Conservation (phyloP, 1,140 invertebrate species). For the Capitella teleta region DNA sequence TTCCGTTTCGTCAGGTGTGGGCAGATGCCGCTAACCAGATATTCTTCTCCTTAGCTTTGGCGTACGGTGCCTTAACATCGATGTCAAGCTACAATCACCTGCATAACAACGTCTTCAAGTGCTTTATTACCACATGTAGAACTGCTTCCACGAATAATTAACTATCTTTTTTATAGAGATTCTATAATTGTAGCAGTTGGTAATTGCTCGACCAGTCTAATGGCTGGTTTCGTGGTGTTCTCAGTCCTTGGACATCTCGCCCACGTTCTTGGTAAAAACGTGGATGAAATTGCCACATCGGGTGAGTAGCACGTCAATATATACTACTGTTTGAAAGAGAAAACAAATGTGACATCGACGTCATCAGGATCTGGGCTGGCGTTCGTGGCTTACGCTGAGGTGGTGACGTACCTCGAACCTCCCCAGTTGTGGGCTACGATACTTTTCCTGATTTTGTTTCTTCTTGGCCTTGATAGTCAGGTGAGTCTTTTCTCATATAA, state of each 20-base stretch:
- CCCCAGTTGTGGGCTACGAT: constrained; percentile 92
- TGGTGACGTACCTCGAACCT: constrained; percentile 83
- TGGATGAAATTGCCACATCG: too few species aligned
- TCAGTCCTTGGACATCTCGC: constrained; percentile 98
- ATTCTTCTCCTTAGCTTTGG: constrained; percentile 86
- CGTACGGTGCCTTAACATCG: constrained; percentile 83
- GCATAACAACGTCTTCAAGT: constrained; percentile 71
- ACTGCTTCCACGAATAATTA: too few species aligned
- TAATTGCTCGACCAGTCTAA: constrained; percentile 93
- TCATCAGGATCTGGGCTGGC: constrained; percentile 86
- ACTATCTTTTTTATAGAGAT: constrained; percentile 45
- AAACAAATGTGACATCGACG: too few species aligned
- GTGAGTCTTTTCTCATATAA: too few species aligned
- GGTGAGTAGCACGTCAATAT: too few species aligned
- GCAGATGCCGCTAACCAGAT: constrained; percentile 83
- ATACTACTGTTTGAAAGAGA: too few species aligned
- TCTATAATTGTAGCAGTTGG: constrained; percentile 88
- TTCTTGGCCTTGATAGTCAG: constrained; percentile 79
- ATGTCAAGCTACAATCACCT: constrained; percentile 91
- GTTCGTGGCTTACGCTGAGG: constrained; percentile 93
- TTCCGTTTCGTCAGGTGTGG: constrained; percentile 73
- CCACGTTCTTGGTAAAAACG: constrained; percentile 63
- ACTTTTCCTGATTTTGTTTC: constrained; percentile 95
- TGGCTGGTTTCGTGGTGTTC: constrained; percentile 98
- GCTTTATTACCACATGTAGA: too few species aligned